phyloP scores from a whole-genome alignment of 2,888 invertebrate species.

The Augochlorella aurata region DNA sequence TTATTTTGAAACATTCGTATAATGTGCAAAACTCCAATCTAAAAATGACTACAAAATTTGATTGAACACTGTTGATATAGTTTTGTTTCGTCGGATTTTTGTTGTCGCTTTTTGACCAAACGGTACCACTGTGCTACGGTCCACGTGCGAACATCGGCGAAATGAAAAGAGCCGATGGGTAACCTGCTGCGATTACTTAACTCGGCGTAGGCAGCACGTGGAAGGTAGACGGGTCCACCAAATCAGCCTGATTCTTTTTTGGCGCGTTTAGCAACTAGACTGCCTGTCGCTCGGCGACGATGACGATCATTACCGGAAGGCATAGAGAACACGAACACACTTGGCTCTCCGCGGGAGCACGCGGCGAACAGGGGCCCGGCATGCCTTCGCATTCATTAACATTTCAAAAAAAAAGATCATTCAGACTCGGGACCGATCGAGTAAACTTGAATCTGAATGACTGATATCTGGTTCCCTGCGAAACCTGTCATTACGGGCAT shows the following conservation, averaged over 20 bases:
- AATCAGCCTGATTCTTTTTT: constrained; percentile 30
- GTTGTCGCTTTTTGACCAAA: no score
- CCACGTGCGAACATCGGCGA: background rate
- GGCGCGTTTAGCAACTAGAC: constrained; percentile 41
- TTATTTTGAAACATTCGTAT: no score
- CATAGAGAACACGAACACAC: constrained; percentile 3
- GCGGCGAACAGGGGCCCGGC: background rate
- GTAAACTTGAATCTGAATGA: constrained; percentile 32
- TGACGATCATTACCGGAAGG: constrained; percentile 44
- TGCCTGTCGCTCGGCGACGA: constrained; percentile 30
- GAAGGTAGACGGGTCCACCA: constrained; percentile 35
- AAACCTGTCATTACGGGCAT: constrained; percentile 24
- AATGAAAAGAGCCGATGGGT: constrained; percentile 26
- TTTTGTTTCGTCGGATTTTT: no score
- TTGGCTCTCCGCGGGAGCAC: constrained; percentile 15
- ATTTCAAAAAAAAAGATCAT: constrained; percentile 43
- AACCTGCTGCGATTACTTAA: constrained; percentile 27
- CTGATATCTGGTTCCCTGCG: constrained; percentile 21
- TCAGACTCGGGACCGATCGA: constrained; percentile 8
- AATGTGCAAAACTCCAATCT: no score
- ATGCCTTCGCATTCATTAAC: constrained; percentile 43
- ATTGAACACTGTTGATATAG: no score
- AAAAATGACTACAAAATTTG: no score
- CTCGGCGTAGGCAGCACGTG: constrained; percentile 52
- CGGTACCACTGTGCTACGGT: background rate